Evolutionary conservation across 2,113 vertebrate genomes (phyloP).

Genomic region (Rostratula benghalensis): DNA sequence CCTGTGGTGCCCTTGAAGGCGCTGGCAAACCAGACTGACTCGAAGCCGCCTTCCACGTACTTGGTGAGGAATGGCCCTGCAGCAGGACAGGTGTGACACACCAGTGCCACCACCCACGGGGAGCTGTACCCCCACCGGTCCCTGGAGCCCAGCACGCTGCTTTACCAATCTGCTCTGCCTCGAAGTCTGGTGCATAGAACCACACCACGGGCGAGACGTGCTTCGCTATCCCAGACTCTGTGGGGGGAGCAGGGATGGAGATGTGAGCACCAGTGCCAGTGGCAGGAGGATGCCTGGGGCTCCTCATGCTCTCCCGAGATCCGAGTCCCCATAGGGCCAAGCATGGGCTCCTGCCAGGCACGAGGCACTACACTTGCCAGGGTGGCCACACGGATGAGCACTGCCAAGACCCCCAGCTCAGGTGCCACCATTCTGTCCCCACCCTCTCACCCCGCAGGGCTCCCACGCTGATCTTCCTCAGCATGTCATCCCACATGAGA

Average conservation of each 20-base stretch:
- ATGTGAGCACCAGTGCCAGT: fast-evolving
- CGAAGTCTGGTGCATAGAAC: slow-evolving; percentile 45
- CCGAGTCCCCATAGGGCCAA: not conserved
- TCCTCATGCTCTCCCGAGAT: fast-evolving
- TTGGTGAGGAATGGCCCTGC: slow-evolving; percentile 69
- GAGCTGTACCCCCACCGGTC: too few relatives aligned
- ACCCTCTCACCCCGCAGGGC: slow-evolving; percentile 65
- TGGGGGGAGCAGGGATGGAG: not conserved
- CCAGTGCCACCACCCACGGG: not conserved
- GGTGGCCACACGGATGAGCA: fast-evolving
- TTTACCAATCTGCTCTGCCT: slow-evolving; percentile 61
- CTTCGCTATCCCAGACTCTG: slow-evolving; percentile 53
- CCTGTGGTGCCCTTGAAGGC: slow-evolving; percentile 82
- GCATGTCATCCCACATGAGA: slow-evolving; percentile 81
- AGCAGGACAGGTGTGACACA: fast-evolving
- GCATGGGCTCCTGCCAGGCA: not conserved
- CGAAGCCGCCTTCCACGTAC: slow-evolving; percentile 74
- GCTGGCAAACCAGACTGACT: slow-evolving; percentile 77
- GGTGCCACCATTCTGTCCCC: fast-evolving
- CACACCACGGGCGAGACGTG: slow-evolving; percentile 56
- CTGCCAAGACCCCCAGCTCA: not conserved
- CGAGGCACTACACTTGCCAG: fast-evolving
- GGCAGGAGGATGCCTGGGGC: not conserved
- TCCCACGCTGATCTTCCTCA: slow-evolving; percentile 58
- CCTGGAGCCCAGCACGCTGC: fast-evolving